Evolutionary conservation across 2,888 invertebrate species (phyloP), one percentile per base, ranked within the genome.

Genomic region (Clunio marinus): DNA sequence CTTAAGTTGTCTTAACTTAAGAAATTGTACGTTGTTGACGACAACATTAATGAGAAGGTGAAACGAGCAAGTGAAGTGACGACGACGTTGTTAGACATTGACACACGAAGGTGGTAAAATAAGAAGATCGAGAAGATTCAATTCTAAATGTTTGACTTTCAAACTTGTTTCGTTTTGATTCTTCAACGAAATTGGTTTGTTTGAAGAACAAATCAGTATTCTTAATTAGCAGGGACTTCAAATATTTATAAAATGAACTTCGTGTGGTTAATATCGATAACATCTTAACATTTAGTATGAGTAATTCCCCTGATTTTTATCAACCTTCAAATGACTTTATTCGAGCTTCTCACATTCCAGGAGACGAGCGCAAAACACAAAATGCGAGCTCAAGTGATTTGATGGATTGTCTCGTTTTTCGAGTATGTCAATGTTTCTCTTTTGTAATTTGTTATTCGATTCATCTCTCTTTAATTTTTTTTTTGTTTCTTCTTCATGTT

Each of bases 281-380:
- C n/a, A n/a, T n/a, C n/a, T 32, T 13, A 32, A 32, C 35, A 5
- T 32, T 32, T 32, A 5, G 13, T 13, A 13, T 32, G 35, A 32
- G 7, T 13, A 32, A 13, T 32, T 32, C 35, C 7, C 13, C 13
- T 20, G 22, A n/a, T n/a, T n/a, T 51, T 51, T 51, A 51, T 51
- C 51, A 66, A 66, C 66, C 66, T 66, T 66, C 51, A 55, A 66
- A 66, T 51, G 66, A 55, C 55, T 66, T 66, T 66, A 66, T 37
- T 46, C 46, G 62, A 45, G 17, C 27, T 25, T 28, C 63, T 65
- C 20, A 22, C 32, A n/a, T 45, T 10, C 15, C 15, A 5, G 8
- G n/a, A 28, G 17, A 63, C 20, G 24, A 41, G 25, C 24, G 24
- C 24, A 59, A 32, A 27, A 15, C 8, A 10, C 51, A 51, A 60